These are phyloP conservation scores for Bombus soroeensis DNA, from an alignment of 1,140 invertebrate genomes.

Conservation along the genomic window DNA sequence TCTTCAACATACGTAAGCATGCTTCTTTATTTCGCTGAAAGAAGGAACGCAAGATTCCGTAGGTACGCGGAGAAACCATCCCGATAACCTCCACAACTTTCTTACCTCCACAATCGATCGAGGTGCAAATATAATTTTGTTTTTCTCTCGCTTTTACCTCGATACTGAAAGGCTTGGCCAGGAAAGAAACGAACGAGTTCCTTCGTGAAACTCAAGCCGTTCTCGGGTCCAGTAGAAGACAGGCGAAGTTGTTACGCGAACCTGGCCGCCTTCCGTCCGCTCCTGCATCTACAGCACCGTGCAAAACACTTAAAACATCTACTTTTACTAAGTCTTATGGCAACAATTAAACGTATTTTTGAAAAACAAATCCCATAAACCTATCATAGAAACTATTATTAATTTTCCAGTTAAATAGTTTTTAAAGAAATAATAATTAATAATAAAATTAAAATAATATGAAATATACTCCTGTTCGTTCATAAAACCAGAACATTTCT, in stretches of 20 bases:
- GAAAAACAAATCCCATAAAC: neutral
- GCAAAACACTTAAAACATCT: neutral
- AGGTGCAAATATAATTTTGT: constrained; percentile 50
- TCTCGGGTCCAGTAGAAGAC: constrained; percentile 41
- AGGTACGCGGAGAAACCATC: constrained; percentile 10
- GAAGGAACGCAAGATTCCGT: neutral
- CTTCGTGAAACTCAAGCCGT: constrained; percentile 54
- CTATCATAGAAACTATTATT: neutral
- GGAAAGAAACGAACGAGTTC: constrained; percentile 69
- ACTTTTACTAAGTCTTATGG: neutral
- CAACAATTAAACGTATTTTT: neutral
- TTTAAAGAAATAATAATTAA: no score
- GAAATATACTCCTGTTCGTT: neutral
- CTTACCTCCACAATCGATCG: constrained; percentile 10
- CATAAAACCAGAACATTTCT: neutral
- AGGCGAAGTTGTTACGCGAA: constrained; percentile 32
- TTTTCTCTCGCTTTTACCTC: constrained; percentile 54
- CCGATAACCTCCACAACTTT: constrained; percentile 9
- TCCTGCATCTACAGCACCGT: neutral
- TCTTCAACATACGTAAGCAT: neutral
- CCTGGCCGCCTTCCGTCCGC: constrained; percentile 33
- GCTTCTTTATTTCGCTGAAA: neutral
- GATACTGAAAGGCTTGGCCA: constrained; percentile 44
- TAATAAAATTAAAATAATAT: neutral
- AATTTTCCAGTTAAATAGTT: neutral